Evolutionary conservation across 1,140 invertebrate genomes (phyloP).

Genomic region (Drosophila pseudoobscura): DNA sequence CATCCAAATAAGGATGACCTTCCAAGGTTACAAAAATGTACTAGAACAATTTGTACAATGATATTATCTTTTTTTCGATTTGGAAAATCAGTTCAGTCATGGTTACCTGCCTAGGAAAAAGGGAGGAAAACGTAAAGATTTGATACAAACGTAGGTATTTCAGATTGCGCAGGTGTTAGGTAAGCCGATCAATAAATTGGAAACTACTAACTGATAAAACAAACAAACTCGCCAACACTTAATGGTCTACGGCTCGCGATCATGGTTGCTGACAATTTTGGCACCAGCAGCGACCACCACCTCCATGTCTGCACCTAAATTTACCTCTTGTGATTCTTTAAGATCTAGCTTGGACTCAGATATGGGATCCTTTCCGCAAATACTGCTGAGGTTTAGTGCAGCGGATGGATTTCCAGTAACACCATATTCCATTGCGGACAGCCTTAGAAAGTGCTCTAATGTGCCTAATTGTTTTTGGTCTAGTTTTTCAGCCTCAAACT

Average conservation of each 20-base stretch:
- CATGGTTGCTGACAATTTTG: conserved; percentile 22
- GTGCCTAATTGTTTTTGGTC: conserved; percentile 52
- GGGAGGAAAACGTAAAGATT: conserved; percentile 7
- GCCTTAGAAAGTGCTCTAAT: conserved; percentile 76
- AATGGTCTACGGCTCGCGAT: conserved; percentile 26
- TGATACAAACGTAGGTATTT: too few species aligned
- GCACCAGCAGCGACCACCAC: conserved; percentile 31
- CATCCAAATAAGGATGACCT: too few species aligned
- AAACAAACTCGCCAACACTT: conserved; percentile 17
- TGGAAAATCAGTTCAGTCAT: conserved; percentile 9
- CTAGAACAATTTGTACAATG: too few species aligned
- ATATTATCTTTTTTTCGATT: conserved; percentile 9
- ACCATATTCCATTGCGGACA: conserved; percentile 62
- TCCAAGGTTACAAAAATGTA: too few species aligned
- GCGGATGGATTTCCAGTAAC: conserved; percentile 51
- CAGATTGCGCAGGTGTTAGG: too few species aligned
- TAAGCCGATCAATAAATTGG: too few species aligned
- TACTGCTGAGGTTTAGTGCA: conserved; percentile 65
- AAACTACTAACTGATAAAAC: too few species aligned
- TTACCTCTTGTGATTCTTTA: conserved; percentile 43
- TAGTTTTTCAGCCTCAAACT: conserved; percentile 26
- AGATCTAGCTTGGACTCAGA: conserved; percentile 2
- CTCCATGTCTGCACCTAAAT: conserved; percentile 38
- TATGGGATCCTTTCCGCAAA: conserved; percentile 22
- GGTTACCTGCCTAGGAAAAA: conserved; percentile 4